Conservation (phyloP, 2,888 invertebrate genomes). For the Furcula furcula region DNA sequence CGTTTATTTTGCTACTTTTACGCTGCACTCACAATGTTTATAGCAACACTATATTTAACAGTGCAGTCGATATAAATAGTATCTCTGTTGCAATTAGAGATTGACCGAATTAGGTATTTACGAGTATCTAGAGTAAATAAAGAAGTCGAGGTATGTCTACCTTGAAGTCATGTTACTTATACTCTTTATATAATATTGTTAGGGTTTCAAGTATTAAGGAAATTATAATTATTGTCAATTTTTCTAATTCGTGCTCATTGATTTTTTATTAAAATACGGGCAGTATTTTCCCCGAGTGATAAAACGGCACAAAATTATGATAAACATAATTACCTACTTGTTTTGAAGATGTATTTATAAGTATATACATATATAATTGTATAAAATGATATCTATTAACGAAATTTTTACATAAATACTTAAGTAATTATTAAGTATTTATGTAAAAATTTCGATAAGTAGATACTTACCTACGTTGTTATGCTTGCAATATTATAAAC, state of each 20-base stretch:
- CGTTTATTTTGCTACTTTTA: conserved; percentile 18
- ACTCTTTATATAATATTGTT: too few species aligned
- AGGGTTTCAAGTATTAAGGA: too few species aligned
- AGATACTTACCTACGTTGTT: conserved; percentile 39
- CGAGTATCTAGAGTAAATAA: conserved; percentile 11
- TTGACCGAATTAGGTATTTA: conserved; percentile 26
- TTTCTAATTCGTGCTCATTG: conserved; percentile 27
- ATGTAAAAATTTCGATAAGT: too few species aligned
- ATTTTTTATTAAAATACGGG: conserved; percentile 26
- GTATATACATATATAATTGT: conserved; percentile 30
- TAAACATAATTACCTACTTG: conserved; percentile 30
- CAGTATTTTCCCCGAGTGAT: conserved; percentile 45
- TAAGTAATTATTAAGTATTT: too few species aligned
- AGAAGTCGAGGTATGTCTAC: conserved; percentile 14
- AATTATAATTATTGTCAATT: conserved; percentile 33
- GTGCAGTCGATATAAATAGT: conserved; percentile 9
- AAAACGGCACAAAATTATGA: conserved; percentile 47
- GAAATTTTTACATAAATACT: conserved; percentile 27
- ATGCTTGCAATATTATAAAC: conserved; percentile 44
- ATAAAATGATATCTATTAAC: too few species aligned
- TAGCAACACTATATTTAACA: conserved; percentile 8
- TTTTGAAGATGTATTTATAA: conserved; percentile 31
- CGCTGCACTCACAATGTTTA: conserved; percentile 11
- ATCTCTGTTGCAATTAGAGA: conserved; percentile 21
- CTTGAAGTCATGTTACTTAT: too few species aligned